Conservation (phyloP, 2,113 vertebrate species). For the Periophthalmus modestus region DNA sequence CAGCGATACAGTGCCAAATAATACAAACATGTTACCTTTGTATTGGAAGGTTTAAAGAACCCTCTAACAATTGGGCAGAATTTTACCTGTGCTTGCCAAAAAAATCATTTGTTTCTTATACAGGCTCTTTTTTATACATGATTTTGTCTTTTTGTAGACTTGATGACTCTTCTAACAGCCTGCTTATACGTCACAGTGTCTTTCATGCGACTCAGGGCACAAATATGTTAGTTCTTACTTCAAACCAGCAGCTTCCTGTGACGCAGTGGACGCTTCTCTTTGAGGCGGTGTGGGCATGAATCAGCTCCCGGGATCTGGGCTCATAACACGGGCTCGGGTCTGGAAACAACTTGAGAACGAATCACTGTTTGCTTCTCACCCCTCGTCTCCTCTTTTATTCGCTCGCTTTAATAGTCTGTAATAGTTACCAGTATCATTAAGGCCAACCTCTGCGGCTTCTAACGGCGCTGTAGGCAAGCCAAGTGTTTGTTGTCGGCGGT, state of each 20-base stretch:
- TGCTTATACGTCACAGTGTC: neutral
- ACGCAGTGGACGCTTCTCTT: slow-evolving; percentile 14
- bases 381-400: slow-evolving; percentile 48
- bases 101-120: too few species aligned
- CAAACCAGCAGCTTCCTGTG: slow-evolving; percentile 14
- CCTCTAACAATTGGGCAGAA: too few species aligned
- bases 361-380: slow-evolving; percentile 29
- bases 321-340: slow-evolving; percentile 15
- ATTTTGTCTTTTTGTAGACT: too few species aligned
- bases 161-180: slow-evolving; percentile 11
- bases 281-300: slow-evolving; percentile 48
- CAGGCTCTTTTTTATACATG: too few species aligned
- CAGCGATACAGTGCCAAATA: too few species aligned
- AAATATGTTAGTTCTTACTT: neutral
- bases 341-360: slow-evolving; percentile 54
- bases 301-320: slow-evolving; percentile 39
- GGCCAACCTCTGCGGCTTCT: slow-evolving; percentile 66
- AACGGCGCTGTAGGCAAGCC: slow-evolving; percentile 62
- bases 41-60: too few species aligned
- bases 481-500: slow-evolving; percentile 72
- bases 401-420: slow-evolving; percentile 63
- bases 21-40: too few species aligned
- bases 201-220: slow-evolving; percentile 8
- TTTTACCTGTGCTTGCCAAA: too few species aligned
- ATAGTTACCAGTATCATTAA: slow-evolving; percentile 72